Percentiles rank a stretch among this genome's conserved stretches.
These are phyloP conservation scores for Byasa hedistus DNA, from an alignment of 2,888 invertebrate genomes.

Conservation along the genomic window DNA sequence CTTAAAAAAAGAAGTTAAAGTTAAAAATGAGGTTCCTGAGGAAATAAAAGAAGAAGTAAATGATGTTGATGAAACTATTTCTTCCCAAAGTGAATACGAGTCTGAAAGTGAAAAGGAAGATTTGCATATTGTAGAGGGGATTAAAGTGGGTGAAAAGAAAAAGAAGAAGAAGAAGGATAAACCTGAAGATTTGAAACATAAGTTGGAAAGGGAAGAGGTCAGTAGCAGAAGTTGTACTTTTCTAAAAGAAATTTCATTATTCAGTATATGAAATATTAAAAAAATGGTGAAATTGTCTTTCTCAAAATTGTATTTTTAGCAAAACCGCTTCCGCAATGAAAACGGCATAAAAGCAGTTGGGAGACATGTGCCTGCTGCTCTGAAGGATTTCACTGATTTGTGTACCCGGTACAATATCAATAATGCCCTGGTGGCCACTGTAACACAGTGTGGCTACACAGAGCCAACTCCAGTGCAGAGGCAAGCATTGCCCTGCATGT, in stretches of 20 bases:
- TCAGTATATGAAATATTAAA: not conserved
- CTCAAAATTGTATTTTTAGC: slow-evolving; percentile 64
- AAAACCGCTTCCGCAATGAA: slow-evolving; percentile 86
- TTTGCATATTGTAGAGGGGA: slow-evolving; percentile 65
- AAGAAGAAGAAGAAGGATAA: slow-evolving; percentile 65
- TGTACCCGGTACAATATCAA: slow-evolving; percentile 77
- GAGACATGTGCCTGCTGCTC: slow-evolving; percentile 87
- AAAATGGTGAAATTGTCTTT: not conserved
- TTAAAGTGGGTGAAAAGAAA: slow-evolving; percentile 64
- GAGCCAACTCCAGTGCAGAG: slow-evolving; percentile 94
- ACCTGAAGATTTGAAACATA: slow-evolving; percentile 71
- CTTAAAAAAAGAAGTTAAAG: slow-evolving; percentile 43
- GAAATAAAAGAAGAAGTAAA: slow-evolving; percentile 48
- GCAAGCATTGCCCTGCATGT: slow-evolving; percentile 94
- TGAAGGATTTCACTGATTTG: slow-evolving; percentile 85
- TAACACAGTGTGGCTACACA: slow-evolving; percentile 84
- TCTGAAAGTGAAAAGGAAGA: slow-evolving; percentile 39
- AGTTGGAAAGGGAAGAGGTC: slow-evolving; percentile 69
- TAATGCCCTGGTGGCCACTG: slow-evolving; percentile 82
- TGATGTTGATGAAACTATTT: slow-evolving; percentile 32
- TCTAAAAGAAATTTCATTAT: not conserved
- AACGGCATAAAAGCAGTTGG: slow-evolving; percentile 90
- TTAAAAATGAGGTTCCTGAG: slow-evolving; percentile 46
- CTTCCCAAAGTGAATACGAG: slow-evolving; percentile 33
- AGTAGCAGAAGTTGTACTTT: slow-evolving; percentile 1